These are phyloP conservation scores for Osmerus mordax DNA, from an alignment of 2,113 vertebrate genomes.

Conservation along the genomic window DNA sequence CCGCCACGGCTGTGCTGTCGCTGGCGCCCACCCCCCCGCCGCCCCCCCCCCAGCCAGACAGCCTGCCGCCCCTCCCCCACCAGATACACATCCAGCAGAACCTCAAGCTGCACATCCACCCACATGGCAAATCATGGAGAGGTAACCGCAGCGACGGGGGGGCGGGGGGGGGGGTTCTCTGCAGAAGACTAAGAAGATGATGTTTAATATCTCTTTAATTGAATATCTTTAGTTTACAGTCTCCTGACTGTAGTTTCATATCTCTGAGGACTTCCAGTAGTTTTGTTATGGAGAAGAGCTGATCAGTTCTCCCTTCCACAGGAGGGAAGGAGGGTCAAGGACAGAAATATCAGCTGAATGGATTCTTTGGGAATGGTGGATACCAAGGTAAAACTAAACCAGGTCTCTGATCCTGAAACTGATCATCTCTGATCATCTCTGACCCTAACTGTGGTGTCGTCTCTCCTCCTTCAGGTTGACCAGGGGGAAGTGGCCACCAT, in stretches of 20 bases:
- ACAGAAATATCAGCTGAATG: slow-evolving; percentile 69
- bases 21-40: slow-evolving; percentile 13
- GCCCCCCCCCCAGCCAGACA: slow-evolving; percentile 32
- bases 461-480: slow-evolving; percentile 58
- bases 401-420: not conserved
- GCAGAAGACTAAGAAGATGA: no score
- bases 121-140: slow-evolving; percentile 44
- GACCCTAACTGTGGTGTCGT: not conserved
- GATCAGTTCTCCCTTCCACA: slow-evolving; percentile 31
- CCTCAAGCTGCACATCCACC: slow-evolving; percentile 68
- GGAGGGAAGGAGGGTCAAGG: slow-evolving; percentile 66
- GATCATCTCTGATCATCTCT: not conserved
- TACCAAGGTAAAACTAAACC: slow-evolving; percentile 61
- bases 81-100: slow-evolving; percentile 72
- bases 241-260: no score
- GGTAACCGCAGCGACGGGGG: slow-evolving; percentile 12
- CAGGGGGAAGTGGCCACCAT: slow-evolving; percentile 5
- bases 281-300: no score
- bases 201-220: no score
- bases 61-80: slow-evolving; percentile 40
- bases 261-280: no score
- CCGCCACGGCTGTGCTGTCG: slow-evolving; percentile 4
- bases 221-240: no score
- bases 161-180: no score
- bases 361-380: slow-evolving; percentile 72